Conservation (phyloP, 2,888 invertebrate species). For the Biston stratarius region DNA sequence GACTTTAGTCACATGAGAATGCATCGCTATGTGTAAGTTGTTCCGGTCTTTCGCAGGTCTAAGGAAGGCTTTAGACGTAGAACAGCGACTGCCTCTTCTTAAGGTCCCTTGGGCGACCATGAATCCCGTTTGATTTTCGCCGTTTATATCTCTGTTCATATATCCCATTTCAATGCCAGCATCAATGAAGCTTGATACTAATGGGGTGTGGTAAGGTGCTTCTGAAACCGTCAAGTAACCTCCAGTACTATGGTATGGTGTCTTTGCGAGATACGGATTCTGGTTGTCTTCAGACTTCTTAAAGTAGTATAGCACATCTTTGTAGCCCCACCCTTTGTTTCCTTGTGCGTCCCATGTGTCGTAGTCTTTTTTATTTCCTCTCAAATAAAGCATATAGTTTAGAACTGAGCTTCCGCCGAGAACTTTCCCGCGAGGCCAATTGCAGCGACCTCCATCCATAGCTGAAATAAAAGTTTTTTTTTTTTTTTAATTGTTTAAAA, state of each 20-base stretch:
- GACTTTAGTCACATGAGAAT: constrained; percentile 92
- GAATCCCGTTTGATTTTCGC: constrained; percentile 94
- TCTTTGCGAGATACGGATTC: constrained; percentile 93
- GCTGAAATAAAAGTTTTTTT: constrained; percentile 80
- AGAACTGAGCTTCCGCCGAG: constrained; percentile 95
- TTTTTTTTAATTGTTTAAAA: too few relatives aligned
- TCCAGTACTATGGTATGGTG: constrained; percentile 92
- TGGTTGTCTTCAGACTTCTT: constrained; percentile 97
- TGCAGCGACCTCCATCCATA: constrained; percentile 94
- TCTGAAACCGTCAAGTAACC: constrained; percentile 94
- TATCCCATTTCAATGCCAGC: constrained; percentile 95
- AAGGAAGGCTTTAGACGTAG: constrained; percentile 95
- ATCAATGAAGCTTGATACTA: constrained; percentile 93
- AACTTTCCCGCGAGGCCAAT: constrained; percentile 97
- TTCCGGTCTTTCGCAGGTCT: constrained; percentile 91
- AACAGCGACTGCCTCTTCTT: constrained; percentile 93
- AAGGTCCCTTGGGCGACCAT: constrained; percentile 95
- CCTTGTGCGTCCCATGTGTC: constrained; percentile 95
- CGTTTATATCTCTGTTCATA: constrained; percentile 94
- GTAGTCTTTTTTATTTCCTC: constrained; percentile 96
- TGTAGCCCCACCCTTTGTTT: constrained; percentile 95
- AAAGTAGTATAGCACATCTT: constrained; percentile 93
- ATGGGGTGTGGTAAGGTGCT: constrained; percentile 94
- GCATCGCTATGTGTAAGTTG: constrained; percentile 95
- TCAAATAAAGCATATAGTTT: constrained; percentile 96